A percentile compares a stretch with the other conserved stretches of the same genome.
Evolutionary conservation across 2,797 vertebrate species (phyloP).

Genomic region (Mallotus villosus): DNA sequence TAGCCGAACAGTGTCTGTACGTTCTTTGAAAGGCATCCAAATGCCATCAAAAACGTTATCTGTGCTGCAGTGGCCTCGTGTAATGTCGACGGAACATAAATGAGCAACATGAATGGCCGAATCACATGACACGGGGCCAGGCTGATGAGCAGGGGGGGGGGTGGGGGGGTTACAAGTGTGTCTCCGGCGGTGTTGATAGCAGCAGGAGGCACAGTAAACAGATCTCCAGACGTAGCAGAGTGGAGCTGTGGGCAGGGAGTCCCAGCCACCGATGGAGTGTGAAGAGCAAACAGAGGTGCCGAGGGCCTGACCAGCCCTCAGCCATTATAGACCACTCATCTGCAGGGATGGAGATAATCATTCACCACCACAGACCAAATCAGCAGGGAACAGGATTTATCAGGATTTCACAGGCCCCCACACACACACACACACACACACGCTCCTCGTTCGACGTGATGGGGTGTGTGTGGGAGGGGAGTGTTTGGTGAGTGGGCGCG

Average conservation of each 20-base stretch:
- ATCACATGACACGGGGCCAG: no score
- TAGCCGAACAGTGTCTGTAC: no score
- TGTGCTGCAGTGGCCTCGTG: no score
- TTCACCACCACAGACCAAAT: constrained; percentile 6
- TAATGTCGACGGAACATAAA: no score
- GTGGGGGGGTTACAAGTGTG: neutral
- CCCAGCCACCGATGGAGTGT: neutral
- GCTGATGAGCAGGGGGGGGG: no score
- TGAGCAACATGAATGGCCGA: no score
- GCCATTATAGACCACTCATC: constrained; percentile 21
- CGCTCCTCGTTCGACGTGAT: neutral
- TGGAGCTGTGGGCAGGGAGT: neutral
- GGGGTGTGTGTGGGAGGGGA: constrained; percentile 61
- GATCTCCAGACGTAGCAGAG: neutral
- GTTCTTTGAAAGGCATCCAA: no score
- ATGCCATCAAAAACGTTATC: no score
- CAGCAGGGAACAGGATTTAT: constrained; percentile 23
- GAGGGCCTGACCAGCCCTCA: constrained; percentile 5
- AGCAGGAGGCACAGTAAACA: neutral
- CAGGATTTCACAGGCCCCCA: constrained; percentile 6
- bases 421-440: constrained; percentile 10
- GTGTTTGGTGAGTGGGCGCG: constrained; percentile 63
- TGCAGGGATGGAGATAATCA: constrained; percentile 28
- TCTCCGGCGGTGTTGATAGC: neutral
- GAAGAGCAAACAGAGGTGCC: neutral